Evolutionary conservation across 2,888 invertebrate genomes (phyloP).

Genomic region (Agrotis puta): DNA sequence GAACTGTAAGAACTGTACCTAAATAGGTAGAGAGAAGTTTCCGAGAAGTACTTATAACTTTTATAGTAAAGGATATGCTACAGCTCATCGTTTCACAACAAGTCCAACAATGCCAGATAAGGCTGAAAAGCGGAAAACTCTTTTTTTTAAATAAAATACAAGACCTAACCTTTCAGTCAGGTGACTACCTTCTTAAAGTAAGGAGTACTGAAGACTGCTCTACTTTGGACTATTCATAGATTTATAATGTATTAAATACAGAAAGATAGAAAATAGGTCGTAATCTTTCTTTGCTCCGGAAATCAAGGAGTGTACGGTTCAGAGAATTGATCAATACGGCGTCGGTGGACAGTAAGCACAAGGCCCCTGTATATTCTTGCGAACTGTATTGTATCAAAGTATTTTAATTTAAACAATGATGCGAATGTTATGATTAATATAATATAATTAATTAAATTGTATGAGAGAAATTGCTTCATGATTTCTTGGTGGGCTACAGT

Average conservation of each 20-base stretch:
- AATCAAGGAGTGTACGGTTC: background rate
- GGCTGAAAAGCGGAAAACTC: background rate
- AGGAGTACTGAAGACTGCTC: background rate
- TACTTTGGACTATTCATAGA: conserved; percentile 9
- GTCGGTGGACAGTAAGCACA: conserved; percentile 11
- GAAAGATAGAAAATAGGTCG: background rate
- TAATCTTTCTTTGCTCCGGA: background rate
- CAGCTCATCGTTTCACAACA: background rate
- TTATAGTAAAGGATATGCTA: background rate
- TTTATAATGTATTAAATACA: background rate
- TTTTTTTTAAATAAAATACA: background rate
- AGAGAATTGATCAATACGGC: conserved; percentile 9
- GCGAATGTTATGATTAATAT: conserved; percentile 70
- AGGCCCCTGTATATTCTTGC: conserved; percentile 44
- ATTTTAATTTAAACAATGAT: conserved; percentile 70
- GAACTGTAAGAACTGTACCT: too few species aligned
- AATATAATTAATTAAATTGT: conserved; percentile 68
- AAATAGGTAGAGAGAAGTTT: too few species aligned
- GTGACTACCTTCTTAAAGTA: background rate
- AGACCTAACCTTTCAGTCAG: background rate
- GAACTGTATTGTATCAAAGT: conserved; percentile 62
- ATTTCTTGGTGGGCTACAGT: conserved; percentile 27
- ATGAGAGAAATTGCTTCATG: conserved; percentile 60
- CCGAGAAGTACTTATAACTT: background rate
- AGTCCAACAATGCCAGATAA: background rate